Base-by-base conservation (phyloP, 2,888 invertebrate species). In the Entomobrya multifasciata region DNA sequence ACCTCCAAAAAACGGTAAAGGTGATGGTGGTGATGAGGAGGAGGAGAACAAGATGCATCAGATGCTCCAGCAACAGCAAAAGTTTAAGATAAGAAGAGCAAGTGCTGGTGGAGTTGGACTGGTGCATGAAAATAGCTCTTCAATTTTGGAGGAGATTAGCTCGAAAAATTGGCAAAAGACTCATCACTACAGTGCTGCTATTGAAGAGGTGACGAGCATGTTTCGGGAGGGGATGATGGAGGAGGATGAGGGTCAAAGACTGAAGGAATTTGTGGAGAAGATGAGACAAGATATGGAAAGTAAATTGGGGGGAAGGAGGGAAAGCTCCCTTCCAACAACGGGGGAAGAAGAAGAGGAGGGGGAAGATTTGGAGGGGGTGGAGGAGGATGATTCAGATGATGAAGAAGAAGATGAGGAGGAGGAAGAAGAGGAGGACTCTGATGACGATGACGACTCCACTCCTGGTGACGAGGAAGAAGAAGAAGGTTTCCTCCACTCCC, bases 201-300 rank as follows among this genome's bases (percentile, higher is more conserved):
- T n/a, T n/a, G n/a, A n/a, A n/a, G n/a, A n/a, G n/a, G n/a, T n/a
- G n/a, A n/a, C n/a, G n/a, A n/a, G n/a, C n/a, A n/a, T n/a, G n/a
- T n/a, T n/a, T n/a, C n/a, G n/a, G n/a, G n/a, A n/a, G n/a, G n/a
- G n/a, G n/a, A n/a, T n/a, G n/a, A n/a, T n/a, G n/a, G n/a, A n/a
- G n/a, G 81, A 83, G 52, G 79, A 36, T 36, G 36, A 67, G 30
- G 77, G 74, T 4, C 57, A 76, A 65, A 62, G 83, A 86, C 77
- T 81, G 81, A 79, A 82, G 67, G 76, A 74, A n/a, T 78, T 83
- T 60, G 70, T 78, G 60, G 67, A 78, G 36, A 65, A 74, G 17
- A 74, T 72, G 78, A 13, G 83, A 1, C 74, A 80, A 44, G 86
- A 86, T 25, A 81, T 86, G 86, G 60, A 22, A 60, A 27, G 11